Conservation (phyloP, 2,113 vertebrate genomes). For the Smithornis capensis region DNA sequence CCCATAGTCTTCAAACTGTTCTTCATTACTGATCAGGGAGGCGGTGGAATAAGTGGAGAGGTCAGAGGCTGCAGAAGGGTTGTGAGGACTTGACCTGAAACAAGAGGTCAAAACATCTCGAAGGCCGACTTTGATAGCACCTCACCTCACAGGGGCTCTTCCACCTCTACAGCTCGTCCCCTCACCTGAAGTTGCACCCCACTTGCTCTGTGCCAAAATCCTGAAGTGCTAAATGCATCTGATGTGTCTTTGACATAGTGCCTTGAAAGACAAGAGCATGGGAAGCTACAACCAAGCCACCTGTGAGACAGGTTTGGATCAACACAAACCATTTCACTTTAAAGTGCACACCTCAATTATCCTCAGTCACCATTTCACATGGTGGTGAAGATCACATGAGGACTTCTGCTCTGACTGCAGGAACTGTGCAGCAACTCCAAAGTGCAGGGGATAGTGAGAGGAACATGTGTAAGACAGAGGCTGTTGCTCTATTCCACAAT, state of each 20-base stretch:
- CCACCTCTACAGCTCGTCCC: neutral
- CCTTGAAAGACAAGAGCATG: neutral
- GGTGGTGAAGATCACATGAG: neutral
- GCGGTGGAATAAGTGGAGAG: slow-evolving; percentile 90
- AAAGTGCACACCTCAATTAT: neutral
- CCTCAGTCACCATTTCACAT: neutral
- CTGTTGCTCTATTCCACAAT: neutral
- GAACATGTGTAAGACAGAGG: neutral
- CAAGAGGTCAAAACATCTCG: slow-evolving; percentile 46
- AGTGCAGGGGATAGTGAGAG: neutral
- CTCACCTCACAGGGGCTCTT: neutral
- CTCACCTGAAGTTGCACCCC: neutral
- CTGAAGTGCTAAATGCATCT: neutral
- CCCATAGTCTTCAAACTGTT: slow-evolving; percentile 98
- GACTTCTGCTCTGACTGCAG: neutral
- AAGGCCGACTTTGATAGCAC: neutral
- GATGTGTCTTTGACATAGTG: neutral
- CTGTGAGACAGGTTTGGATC: neutral
- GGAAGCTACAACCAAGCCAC: neutral
- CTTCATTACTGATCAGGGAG: slow-evolving; percentile 91
- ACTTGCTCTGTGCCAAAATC: neutral
- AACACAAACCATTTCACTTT: neutral
- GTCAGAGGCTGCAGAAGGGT: slow-evolving; percentile 86
- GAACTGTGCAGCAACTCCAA: neutral
- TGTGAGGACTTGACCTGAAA: slow-evolving; percentile 81